A percentile compares a stretch with the other conserved stretches of the same genome.
These are phyloP conservation scores for Neocrepidodera transversa DNA, from an alignment of 2,888 invertebrate species.

Conservation along the genomic window DNA sequence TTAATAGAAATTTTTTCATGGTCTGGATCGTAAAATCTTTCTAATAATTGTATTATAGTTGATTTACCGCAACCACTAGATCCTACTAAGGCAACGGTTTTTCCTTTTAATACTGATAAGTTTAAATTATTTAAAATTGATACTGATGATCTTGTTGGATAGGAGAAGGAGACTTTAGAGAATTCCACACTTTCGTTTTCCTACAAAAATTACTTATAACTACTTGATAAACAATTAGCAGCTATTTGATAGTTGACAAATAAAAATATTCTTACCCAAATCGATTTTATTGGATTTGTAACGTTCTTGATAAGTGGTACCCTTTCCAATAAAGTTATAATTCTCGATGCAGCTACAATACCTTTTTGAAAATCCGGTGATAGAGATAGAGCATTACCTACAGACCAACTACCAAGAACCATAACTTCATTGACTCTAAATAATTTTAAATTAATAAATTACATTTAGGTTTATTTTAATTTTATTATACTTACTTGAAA, in stretches of 20 bases:
- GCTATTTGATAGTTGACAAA: too few relatives aligned
- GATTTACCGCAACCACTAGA: slow-evolving; percentile 88
- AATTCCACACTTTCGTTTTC: slow-evolving; percentile 72
- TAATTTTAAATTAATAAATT: too few relatives aligned
- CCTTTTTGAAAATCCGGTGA: slow-evolving; percentile 85
- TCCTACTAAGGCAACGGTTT: slow-evolving; percentile 79
- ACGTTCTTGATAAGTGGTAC: slow-evolving; percentile 65
- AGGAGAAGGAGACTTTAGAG: slow-evolving; percentile 72
- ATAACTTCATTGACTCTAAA: slow-evolving; percentile 75
- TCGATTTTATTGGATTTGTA: slow-evolving; percentile 42
- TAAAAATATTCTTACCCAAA: slow-evolving; percentile 50
- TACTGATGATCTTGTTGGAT: slow-evolving; percentile 76
- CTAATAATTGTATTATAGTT: slow-evolving; percentile 80
- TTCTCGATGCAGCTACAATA: slow-evolving; percentile 73
- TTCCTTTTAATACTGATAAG: slow-evolving; percentile 68
- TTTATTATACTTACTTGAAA: slow-evolving; percentile 80
- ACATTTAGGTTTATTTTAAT: too few relatives aligned
- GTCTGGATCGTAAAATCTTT: slow-evolving; percentile 81
- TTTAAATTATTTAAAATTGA: slow-evolving; percentile 72
- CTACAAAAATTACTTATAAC: too few relatives aligned
- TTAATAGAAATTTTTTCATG: slow-evolving; percentile 65
- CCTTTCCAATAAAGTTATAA: slow-evolving; percentile 69
- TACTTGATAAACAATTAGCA: too few relatives aligned
- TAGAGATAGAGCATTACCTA: slow-evolving; percentile 72
- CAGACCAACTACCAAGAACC: slow-evolving; percentile 74